Base-by-base conservation (phyloP, 2,888 invertebrate genomes). In the Conistra vaccinii region DNA sequence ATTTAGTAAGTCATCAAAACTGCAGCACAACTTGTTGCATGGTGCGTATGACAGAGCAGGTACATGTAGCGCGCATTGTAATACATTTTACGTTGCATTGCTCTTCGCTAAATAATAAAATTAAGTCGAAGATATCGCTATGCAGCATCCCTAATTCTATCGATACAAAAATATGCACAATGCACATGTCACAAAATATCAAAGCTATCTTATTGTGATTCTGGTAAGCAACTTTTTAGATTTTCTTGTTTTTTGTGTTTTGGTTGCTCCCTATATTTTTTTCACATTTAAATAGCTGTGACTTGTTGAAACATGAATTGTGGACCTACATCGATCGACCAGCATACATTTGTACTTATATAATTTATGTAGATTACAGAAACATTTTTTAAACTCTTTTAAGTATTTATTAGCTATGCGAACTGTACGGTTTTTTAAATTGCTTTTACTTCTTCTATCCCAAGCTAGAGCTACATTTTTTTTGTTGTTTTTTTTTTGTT, bases 141-240 rank as follows among this genome's bases (percentile, higher is more conserved):
- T 32, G 32, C 51, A 32, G 42, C 55, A 39, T n/a, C 0, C 60
- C 7, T 66, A n/a, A 20, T 57, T 26, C 14, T 51, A 51, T 78
- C 20, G 78, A 75, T 57, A 67, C n/a, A 67, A 51, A 73, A 62
- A 62, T 57, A 62, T 23, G 20, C 45, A 72, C 39, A 39, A 62
- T 23, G 20, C 45, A 72, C 39, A 39, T 65, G 29, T 65, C 53
- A 20, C 29, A 26, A 42, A 57, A n/a, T 14, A 29, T 35, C 48
- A 62, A 5, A 62, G 26, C 26, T 51, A 55, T 67, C 4, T 51
- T 32, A 51, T 39, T 62, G 39, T 55, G 35, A 0, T n/a, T 45
- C 1, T 10, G 57, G 51, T 35, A 20, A 74, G 67, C 32, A 71
- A 80, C 14, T 29, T 63, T 63, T 78, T 45, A n/a, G n/a, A n/a